Conservation (phyloP, 2,113 vertebrate species). For the mouse (Mus musculus) region DNA sequence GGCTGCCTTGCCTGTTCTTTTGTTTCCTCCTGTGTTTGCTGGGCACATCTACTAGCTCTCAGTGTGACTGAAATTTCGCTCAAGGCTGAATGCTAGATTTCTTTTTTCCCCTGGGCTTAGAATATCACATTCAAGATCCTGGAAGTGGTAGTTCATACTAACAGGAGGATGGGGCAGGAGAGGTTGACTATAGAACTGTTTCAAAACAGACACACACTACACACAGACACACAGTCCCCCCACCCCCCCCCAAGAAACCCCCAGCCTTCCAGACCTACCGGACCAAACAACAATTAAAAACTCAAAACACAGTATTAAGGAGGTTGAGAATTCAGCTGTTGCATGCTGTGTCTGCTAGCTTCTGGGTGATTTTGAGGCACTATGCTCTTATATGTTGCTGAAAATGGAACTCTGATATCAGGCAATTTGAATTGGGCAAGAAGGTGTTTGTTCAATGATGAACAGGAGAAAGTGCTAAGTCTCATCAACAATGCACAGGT, state of each 20-base stretch:
- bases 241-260: background rate
- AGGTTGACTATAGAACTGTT: background rate
- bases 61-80: background rate
- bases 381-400: background rate
- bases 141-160: background rate
- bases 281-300: background rate
- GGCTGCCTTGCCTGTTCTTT: background rate
- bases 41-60: background rate
- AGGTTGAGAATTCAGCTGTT: constrained; percentile 17
- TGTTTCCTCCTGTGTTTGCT: constrained; percentile 6
- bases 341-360: background rate
- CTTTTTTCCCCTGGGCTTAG: background rate
- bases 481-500: background rate
- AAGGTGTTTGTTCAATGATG: background rate
- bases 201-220: background rate
- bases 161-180: background rate
- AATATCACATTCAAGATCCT: background rate
- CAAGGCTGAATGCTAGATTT: background rate
- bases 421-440: background rate
- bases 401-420: background rate
- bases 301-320: background rate
- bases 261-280: background rate
- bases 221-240: background rate
- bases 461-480: background rate
- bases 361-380: background rate